Base-by-base conservation (phyloP, 1,140 invertebrate genomes). In the Pomacea maculata region DNA sequence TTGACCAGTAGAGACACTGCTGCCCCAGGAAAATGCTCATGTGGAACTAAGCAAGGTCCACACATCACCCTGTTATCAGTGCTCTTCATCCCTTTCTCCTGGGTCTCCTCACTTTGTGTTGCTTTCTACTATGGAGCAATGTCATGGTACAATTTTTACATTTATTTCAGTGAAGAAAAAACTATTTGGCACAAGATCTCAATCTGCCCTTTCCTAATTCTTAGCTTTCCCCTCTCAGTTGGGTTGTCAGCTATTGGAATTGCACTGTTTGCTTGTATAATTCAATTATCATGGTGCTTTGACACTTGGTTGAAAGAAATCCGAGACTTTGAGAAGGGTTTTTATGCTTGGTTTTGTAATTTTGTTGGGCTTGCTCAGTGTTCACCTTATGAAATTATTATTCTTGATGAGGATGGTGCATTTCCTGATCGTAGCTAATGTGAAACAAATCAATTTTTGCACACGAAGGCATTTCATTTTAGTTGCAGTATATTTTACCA, bases 141-240 rank as follows among this genome's bases (percentile, higher is more conserved):
- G 83, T 95, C 95, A 65, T 95, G 95, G 95, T 95, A 95, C 87
- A 95, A 95, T 87, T 93, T 95, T 80, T 94, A 95, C 86, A 93
- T 94, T 75, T 94, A 94, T 90, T 93, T 94, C 83, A 94, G 94
- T 86, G 94, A 95, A 87, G 94, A 95, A 84, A 93, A 94, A 83
- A 94, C 92, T 63, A 83, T 91, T 11, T 87, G 87, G 80, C 90
- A 91, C 83, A 91, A 89, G 79, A 83, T 92, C 12, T 93, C 93
- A 83, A 88, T 95, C 67, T 94, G 94, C 71, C 95, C 95, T 3
- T 86, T 95, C 74, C 91, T 95, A 4, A 94, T 96, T 83, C 87
- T 95, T 52, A 92, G 93, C 54, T 96, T 95, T 92, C 95, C 95
- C 52, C 93, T 95, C 91, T 92, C 94, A 83, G 95, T 95, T 80